Percentiles rank a stretch among this genome's conserved stretches.
phyloP scores from a whole-genome alignment of 2,888 invertebrate species.

The Tenthredo livida region DNA sequence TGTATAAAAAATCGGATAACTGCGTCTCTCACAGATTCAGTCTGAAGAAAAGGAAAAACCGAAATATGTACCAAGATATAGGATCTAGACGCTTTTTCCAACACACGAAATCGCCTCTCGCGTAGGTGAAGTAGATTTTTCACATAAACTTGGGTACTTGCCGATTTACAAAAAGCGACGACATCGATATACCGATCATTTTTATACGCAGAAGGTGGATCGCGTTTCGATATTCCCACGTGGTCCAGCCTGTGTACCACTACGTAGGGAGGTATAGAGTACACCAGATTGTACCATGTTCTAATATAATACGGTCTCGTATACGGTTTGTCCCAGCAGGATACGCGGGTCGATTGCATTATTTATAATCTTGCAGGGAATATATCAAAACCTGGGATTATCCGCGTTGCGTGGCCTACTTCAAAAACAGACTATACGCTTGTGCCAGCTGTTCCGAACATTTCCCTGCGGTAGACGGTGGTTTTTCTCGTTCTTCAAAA shows the following conservation, averaged over 20 bases:
- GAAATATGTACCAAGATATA: background rate
- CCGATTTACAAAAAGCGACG: background rate
- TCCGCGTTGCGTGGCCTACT: constrained; percentile 28
- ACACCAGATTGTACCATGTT: background rate
- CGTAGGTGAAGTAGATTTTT: background rate
- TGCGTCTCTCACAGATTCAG: background rate
- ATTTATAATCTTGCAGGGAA: constrained; percentile 30
- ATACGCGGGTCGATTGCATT: constrained; percentile 38
- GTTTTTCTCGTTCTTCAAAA: background rate
- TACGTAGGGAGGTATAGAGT: background rate
- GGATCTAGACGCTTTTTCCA: background rate
- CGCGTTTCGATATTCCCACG: constrained; percentile 9
- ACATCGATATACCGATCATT: background rate
- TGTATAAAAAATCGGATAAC: background rate
- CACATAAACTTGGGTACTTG: background rate
- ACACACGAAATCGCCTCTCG: background rate
- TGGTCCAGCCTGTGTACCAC: background rate
- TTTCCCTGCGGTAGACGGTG: background rate
- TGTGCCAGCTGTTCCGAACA: background rate
- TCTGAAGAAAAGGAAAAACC: background rate
- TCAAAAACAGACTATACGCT: background rate
- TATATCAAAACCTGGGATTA: constrained; percentile 40
- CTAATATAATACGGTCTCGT: constrained; percentile 17
- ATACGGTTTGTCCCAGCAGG: constrained; percentile 26
- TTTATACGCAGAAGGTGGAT: background rate